Evolutionary conservation across 2,113 vertebrate genomes (phyloP).

Genomic region (Boleophthalmus pectinirostris): DNA sequence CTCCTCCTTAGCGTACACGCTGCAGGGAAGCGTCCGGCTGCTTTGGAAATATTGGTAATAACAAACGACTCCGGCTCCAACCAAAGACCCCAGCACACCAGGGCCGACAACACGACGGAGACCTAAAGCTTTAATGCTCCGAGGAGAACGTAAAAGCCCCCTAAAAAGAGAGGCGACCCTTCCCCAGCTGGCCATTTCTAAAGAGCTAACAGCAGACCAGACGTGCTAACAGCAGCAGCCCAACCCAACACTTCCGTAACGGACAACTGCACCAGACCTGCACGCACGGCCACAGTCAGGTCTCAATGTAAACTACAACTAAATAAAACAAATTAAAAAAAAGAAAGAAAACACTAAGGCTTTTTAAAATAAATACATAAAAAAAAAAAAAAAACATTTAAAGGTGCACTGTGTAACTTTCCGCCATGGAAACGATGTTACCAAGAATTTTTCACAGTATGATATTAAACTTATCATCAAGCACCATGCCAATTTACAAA

Average conservation of each 20-base stretch:
- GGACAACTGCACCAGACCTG: neutral
- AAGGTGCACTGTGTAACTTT: no score
- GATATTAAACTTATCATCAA: no score
- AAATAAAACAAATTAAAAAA: no score
- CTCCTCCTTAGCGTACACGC: conserved; percentile 50
- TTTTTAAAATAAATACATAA: no score
- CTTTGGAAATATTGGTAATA: conserved; percentile 22
- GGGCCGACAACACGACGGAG: conserved; percentile 23
- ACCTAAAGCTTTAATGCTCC: neutral
- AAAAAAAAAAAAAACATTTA: no score
- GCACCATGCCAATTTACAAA: no score
- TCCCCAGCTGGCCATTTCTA: conserved; percentile 61
- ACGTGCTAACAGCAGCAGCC: neutral
- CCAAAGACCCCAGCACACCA: conserved; percentile 18
- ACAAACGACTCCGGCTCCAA: conserved; percentile 44
- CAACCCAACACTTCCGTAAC: conserved; percentile 28
- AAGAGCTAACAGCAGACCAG: neutral
- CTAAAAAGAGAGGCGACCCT: conserved; percentile 25
- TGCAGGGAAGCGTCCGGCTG: conserved; percentile 31
- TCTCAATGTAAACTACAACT: no score
- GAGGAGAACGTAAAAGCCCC: conserved; percentile 17
- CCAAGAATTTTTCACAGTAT: no score
- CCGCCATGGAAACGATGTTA: no score
- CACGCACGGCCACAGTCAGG: no score
- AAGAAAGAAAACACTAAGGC: no score